Base-by-base conservation (phyloP, 2,797 vertebrate species). In the Odontamblyopus rebecca region DNA sequence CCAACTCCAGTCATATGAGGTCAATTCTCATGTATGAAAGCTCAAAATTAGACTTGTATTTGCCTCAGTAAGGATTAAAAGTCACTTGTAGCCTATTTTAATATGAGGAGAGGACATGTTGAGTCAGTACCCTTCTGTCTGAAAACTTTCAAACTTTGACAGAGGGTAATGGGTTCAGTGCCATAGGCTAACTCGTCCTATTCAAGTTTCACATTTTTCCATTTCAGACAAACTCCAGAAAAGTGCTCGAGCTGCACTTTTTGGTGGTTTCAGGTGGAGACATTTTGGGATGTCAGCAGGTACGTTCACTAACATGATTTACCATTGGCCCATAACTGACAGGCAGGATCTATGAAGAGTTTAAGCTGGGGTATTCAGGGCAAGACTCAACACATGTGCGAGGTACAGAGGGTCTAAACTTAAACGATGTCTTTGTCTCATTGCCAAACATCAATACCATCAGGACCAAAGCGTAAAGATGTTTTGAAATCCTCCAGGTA, bases 201-300 rank as follows among this genome's bases (percentile, higher is more conserved):
- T 85, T 82, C 61, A 62, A 23, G 78, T 89, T 89, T 88, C 83
- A 86, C 68, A 73, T 74, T 61, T 73, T 81, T 80, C 71, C 69
- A 77, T 80, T 80, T 77, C 81, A 81, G 66, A 78, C 57, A 60
- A 50, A n/a, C 72, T 69, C 53, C 67, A 6, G 60, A 61, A n/a
- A 71, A 71, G 69, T 79, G 41, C 69, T 64, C 71, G 64, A 75
- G 68, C 73, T 72, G 81, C 75, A 73, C 67, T 74, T 72, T 75
- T 72, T 63, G 48, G 69, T 54, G 60, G 2, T 9, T 62, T 84
- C 80, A 72, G 82, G 84, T 84, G 13, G 67, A 82, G 79, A 82
- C 75, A 71, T 44, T 83, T 86, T 83, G 71, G 85, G 74, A 72
- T 73, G 82, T 75, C 67, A 53, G 69, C 65, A 70, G 68, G 67